Evolutionary conservation across 92 coral and sea anemone genomes (phyloP), one percentile per base, ranked within the genome.

Genomic region (Umimayanthus kanabou): DNA sequence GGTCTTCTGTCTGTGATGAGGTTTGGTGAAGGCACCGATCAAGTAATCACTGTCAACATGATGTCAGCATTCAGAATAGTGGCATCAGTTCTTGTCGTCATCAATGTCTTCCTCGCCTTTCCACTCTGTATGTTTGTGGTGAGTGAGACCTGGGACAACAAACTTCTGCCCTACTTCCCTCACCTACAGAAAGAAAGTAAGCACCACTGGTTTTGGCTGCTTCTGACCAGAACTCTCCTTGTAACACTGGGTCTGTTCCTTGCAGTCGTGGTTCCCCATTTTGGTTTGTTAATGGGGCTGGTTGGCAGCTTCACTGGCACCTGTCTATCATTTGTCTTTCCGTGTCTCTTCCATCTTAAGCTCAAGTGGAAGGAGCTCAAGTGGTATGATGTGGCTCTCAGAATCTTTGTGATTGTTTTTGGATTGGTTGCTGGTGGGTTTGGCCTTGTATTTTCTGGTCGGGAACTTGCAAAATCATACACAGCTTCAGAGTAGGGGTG

Each of bases 251-350:
- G 92, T 3, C 79, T 95, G 88, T 95, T 95, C 84, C 86, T 95
- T 26, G 92, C 94, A 25, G 88, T 93, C 55, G 88, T 95, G 57
- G 98, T 95, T 3, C 98, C 98, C 2, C 98, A 95, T 80, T 95
- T 95, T 93, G 98, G 96, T 77, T 91, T 95, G 82, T 80, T 95
- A 61, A 95, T 95, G 98, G 98, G 98, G 3, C 88, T 95, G 47
- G 94, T 95, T 18, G 98, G 98, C n/a, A 95, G 98, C 70, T 95
- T 95, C 77, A 95, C 98, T 22, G 98, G 98, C 22, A 95, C 96
- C 2, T 95, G 96, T 64, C 94, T 95, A 47, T 95, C 96, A 11
- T 95, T 95, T 91, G 98, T 93, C 22, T 95, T 95, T 43, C 98
- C 98, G 2, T 95, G 98, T 77, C 85, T 95, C n/a, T 95, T 95